phyloP scores from a whole-genome alignment of 2,797 vertebrate species.

The Tangara arthus region DNA sequence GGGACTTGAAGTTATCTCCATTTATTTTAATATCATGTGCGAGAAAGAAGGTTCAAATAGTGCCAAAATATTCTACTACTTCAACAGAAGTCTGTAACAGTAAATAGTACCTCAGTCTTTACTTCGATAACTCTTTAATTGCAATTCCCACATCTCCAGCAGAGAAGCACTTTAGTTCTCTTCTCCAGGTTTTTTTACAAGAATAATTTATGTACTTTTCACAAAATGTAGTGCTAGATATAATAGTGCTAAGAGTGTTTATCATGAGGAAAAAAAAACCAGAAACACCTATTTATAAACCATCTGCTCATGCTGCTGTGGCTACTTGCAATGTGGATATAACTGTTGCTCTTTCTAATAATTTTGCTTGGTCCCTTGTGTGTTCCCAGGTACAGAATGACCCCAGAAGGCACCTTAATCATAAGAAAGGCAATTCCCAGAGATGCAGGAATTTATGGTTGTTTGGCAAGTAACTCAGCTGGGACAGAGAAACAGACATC shows the following conservation, averaged over 20 bases:
- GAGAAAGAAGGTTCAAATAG: neutral
- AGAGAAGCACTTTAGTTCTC: neutral
- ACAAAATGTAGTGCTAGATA: neutral
- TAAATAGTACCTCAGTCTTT: neutral
- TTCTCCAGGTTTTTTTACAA: neutral
- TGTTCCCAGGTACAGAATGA: slow-evolving; percentile 82
- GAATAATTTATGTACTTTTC: neutral
- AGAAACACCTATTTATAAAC: neutral
- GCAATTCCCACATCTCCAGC: neutral
- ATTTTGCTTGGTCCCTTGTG: neutral
- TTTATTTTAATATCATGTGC: neutral
- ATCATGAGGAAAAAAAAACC: fast-evolving
- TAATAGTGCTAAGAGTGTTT: neutral
- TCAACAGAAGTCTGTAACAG: neutral
- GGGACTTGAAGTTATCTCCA: neutral
- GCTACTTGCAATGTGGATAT: neutral
- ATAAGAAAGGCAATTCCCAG: slow-evolving; percentile 81
- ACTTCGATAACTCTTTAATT: neutral
- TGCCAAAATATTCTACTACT: neutral
- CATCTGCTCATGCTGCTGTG: neutral
- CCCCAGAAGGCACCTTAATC: slow-evolving; percentile 84
- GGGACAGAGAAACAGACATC: slow-evolving; percentile 85
- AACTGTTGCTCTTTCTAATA: neutral
- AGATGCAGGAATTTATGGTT: slow-evolving; percentile 91
- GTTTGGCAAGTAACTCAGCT: slow-evolving; percentile 90